Base-by-base conservation (phyloP, 2,888 invertebrate genomes). In the Diplazon laetatorius region DNA sequence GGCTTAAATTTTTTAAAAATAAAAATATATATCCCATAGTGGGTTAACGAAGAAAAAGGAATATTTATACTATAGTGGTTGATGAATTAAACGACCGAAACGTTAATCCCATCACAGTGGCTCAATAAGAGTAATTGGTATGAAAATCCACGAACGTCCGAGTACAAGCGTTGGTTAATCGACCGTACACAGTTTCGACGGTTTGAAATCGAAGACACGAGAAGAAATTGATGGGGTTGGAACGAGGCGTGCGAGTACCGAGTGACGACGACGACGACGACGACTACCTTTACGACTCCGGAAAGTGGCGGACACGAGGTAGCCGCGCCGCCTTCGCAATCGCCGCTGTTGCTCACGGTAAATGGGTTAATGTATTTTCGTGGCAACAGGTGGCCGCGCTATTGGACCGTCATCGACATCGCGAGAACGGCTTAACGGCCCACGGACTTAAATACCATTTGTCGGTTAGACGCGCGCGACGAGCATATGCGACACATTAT, bases 291-390 rank as follows among this genome's bases (percentile, higher is more conserved):
- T 71, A 75, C 71, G 75, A 62, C 20, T 62, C 65, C 37, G 68
- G 35, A 68, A 71, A 71, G 66, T 79, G 71, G 59, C 42, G 18
- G 62, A 55, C 57, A 76, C 68, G 50, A 57, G 62, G 71, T 70
- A n/a, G 55, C 52, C 63, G 42, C 10, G 70, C 52, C 30, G 48
- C 44, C 52, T 8, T 22, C n/a, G 52, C 25, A 14, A 2, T 20
- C 30, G 55, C 55, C 48, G 62, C 57, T 77, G 75, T 76, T 73
- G 71, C 75, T 76, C 78, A 60, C 86, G 87, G 87, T 87, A 88
- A 89, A 89, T 89, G 87, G 89, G 87, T 89, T 89, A 89, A 89
- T 89, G 89, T 88, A 87, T 90, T 88, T n/a, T 89, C 86, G 85
- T 85, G 85, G 86, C 90, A 90, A 90, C 90, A 90, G 89, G 90